Evolutionary conservation across 2,888 invertebrate species (phyloP).

Genomic region (Vannuccia rotundouncinata): DNA sequence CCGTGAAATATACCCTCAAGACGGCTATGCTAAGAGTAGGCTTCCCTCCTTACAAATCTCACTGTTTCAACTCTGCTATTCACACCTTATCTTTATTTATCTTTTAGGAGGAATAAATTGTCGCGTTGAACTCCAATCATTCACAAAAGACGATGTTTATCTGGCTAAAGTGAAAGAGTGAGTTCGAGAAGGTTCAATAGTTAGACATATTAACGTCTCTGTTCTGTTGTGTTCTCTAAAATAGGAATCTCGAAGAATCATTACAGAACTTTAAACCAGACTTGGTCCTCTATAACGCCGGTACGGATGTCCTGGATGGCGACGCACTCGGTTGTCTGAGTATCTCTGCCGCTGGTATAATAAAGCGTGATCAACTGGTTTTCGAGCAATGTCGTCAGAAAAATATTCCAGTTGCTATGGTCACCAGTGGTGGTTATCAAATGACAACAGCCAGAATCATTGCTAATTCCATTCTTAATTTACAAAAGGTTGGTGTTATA

Average conservation of each 20-base stretch:
- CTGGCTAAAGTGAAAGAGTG: constrained; percentile 65
- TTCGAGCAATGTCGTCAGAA: constrained; percentile 64
- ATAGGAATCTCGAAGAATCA: constrained; percentile 66
- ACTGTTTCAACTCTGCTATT: too few relatives aligned
- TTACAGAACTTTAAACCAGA: constrained; percentile 67
- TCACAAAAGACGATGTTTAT: constrained; percentile 67
- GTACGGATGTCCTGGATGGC: constrained; percentile 72
- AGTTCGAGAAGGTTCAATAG: constrained; percentile 46
- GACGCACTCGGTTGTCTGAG: constrained; percentile 71
- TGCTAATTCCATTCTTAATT: constrained; percentile 74
- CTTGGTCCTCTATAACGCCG: constrained; percentile 83
- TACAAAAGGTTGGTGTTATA: constrained; percentile 50
- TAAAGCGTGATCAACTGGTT: constrained; percentile 74
- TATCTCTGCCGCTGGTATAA: constrained; percentile 73
- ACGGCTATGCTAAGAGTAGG: constrained; percentile 65
- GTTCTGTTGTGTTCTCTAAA: not conserved
- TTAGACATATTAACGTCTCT: not conserved
- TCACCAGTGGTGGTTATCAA: constrained; percentile 79
- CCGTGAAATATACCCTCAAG: constrained; percentile 71
- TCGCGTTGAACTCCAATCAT: constrained; percentile 64
- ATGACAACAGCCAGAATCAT: constrained; percentile 71
- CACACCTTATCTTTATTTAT: too few relatives aligned
- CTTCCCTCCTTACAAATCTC: too few relatives aligned
- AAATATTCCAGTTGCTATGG: constrained; percentile 72
- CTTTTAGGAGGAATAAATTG: constrained; percentile 63